Evolutionary conservation across 2,113 vertebrate species (phyloP).

Genomic region (Vulpes lagopus): DNA sequence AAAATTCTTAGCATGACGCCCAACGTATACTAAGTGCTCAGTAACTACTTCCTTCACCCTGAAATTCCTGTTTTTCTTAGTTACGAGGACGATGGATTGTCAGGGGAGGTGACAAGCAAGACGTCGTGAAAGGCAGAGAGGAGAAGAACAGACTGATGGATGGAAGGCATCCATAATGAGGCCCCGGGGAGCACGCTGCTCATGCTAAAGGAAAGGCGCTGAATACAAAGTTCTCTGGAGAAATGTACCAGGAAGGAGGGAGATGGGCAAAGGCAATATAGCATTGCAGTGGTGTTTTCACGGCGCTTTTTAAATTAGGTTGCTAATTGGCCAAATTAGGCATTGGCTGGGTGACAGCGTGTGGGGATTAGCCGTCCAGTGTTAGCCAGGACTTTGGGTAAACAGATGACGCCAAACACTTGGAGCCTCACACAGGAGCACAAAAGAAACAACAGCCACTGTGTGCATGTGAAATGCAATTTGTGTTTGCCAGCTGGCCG

Average conservation of each 20-base stretch:
- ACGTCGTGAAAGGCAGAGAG: fast-evolving
- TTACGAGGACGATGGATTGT: fast-evolving
- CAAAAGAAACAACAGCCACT: fast-evolving
- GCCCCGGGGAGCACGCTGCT: background rate
- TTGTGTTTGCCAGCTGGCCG: fast-evolving
- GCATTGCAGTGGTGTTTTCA: background rate
- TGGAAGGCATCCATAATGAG: fast-evolving
- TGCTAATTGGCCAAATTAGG: background rate
- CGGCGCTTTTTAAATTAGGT: background rate
- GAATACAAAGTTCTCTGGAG: background rate
- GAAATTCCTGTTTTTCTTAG: background rate
- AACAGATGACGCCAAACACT: background rate
- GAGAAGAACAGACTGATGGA: fast-evolving
- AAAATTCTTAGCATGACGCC: fast-evolving
- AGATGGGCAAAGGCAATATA: fast-evolving
- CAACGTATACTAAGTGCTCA: fast-evolving
- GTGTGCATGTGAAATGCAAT: fast-evolving
- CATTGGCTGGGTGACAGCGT: background rate
- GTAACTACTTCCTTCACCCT: background rate
- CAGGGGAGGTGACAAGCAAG: background rate
- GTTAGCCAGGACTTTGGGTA: background rate
- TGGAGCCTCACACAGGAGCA: fast-evolving
- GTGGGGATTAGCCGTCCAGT: too few relatives aligned
- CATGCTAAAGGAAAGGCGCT: fast-evolving
- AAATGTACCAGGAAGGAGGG: background rate